Evolutionary conservation across 1,140 invertebrate genomes (phyloP).

Genomic region (Drusus annulatus): DNA sequence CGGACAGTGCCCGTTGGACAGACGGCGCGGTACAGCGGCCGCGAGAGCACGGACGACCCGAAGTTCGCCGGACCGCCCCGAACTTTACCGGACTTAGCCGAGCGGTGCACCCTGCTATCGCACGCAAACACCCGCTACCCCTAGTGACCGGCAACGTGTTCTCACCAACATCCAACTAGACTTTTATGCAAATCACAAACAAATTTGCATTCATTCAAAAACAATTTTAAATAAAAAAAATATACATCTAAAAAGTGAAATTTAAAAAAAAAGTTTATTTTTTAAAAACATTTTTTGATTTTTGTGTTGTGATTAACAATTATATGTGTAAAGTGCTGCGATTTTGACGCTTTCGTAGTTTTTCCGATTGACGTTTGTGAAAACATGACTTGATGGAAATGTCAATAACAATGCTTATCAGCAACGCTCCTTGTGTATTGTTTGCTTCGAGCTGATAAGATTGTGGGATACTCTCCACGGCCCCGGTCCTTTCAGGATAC

Average conservation of each 20-base stretch:
- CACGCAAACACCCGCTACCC: conserved; percentile 6
- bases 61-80: conserved; percentile 60
- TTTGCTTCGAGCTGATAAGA: conserved; percentile 11
- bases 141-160: conserved; percentile 8
- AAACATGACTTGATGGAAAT: conserved; percentile 1
- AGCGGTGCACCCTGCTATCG: neutral
- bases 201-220: conserved; percentile 5
- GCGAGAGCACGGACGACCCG: conserved; percentile 69
- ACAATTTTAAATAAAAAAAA: conserved; percentile 21
- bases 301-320: neutral
- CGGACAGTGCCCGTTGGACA: conserved; percentile 67
- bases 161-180: neutral
- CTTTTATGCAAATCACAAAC: neutral
- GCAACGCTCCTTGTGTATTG: conserved; percentile 27
- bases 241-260: too few relatives aligned
- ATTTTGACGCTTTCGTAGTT: conserved; percentile 2
- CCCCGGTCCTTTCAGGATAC: neutral
- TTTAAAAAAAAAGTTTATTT: neutral
- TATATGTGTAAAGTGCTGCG: conserved; percentile 12
- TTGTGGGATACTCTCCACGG: neutral
- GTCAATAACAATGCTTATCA: conserved; percentile 34
- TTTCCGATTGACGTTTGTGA: conserved; percentile 3
- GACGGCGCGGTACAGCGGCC: conserved; percentile 72
- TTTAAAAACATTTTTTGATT: too few relatives aligned
- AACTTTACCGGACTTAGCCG: conserved; percentile 32